phyloP scores from a whole-genome alignment of 2,888 invertebrate species.

The Agelastica alni region DNA sequence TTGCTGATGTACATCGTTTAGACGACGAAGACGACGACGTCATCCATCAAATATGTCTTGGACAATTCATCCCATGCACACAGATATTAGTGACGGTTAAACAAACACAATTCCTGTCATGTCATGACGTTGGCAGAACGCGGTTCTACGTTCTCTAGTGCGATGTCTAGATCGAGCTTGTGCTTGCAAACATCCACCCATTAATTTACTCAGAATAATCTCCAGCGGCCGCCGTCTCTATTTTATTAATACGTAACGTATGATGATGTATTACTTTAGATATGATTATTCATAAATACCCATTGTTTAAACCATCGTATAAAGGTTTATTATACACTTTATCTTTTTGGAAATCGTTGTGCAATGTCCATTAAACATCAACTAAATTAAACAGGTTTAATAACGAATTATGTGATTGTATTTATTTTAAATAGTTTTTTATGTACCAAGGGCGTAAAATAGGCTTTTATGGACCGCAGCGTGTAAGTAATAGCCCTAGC shows the following conservation, averaged over 20 bases:
- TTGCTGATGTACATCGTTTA: background rate
- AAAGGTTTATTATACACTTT: no score
- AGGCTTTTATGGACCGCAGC: no score
- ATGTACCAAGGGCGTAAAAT: no score
- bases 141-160: background rate
- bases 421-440: no score
- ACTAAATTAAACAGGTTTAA: no score
- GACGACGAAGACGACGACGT: background rate
- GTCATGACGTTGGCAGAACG: constrained; percentile 9
- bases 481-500: no score
- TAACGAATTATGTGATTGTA: no score
- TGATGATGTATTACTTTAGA: constrained; percentile 7
- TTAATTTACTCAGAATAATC: constrained; percentile 28
- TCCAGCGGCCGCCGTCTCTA: constrained; percentile 10
- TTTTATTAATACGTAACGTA: constrained; percentile 7
- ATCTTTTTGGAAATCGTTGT: no score
- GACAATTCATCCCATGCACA: constrained; percentile 27
- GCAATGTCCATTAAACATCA: no score
- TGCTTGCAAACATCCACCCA: constrained; percentile 25
- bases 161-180: constrained; percentile 22
- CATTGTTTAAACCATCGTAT: no score
- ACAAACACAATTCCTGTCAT: constrained; percentile 31
- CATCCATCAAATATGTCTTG: constrained; percentile 26
- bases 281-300: background rate
- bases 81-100: constrained; percentile 27